phyloP scores from a whole-genome alignment of 2,797 vertebrate species.

The Karalla daura region DNA sequence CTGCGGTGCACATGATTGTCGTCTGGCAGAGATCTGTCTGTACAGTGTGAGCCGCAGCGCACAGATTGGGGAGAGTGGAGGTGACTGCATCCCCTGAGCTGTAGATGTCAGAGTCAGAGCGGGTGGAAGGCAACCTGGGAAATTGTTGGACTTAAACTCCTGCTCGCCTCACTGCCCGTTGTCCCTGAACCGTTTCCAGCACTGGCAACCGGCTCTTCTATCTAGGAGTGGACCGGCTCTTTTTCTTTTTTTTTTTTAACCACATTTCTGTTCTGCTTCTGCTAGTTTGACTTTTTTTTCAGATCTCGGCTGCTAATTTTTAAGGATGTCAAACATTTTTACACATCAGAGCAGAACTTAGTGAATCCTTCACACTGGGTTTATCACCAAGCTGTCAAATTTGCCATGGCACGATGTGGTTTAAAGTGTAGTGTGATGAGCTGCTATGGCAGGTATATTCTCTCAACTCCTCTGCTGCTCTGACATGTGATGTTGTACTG shows the following conservation, averaged over 20 bases:
- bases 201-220: not conserved
- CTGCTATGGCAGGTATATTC: not conserved
- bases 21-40: not conserved
- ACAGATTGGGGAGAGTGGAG: not conserved
- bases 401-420: not conserved
- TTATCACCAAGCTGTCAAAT: not conserved
- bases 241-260: no score
- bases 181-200: not conserved
- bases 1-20: not conserved
- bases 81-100: not conserved
- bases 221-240: not conserved
- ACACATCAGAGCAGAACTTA: not conserved
- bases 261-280: not conserved
- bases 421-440: not conserved
- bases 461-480: not conserved
- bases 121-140: not conserved
- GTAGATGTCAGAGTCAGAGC: not conserved
- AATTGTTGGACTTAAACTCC: not conserved
- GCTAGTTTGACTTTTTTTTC: not conserved
- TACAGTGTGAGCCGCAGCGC: not conserved
- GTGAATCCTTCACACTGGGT: not conserved
- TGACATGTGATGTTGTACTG: not conserved
- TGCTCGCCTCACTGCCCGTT: not conserved
- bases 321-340: not conserved
- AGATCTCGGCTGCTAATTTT: not conserved